Percentiles rank a stretch among this genome's conserved stretches.
These are phyloP conservation scores for Eupsittula cactorum DNA, from an alignment of 2,113 vertebrate genomes.

Conservation along the genomic window DNA sequence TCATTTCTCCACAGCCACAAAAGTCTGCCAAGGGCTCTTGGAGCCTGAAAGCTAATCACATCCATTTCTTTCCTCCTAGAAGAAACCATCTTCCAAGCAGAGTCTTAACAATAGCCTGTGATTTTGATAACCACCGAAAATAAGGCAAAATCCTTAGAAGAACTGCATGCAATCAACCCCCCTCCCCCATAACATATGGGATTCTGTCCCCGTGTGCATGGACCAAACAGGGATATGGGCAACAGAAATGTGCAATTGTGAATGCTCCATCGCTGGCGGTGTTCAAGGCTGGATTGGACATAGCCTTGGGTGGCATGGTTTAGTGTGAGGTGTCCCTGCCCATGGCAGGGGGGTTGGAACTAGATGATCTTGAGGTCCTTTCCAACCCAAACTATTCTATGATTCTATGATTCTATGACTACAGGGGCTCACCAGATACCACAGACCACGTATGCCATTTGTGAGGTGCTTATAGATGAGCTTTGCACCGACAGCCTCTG, in stretches of 20 bases:
- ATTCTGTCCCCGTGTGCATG: neutral
- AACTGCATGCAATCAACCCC: neutral
- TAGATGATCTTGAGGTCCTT: too few relatives aligned
- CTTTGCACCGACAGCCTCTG: neutral
- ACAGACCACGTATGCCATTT: neutral
- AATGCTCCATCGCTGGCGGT: too few relatives aligned
- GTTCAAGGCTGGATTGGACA: too few relatives aligned
- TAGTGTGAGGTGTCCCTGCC: too few relatives aligned
- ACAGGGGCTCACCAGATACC: neutral
- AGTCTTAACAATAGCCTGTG: neutral
- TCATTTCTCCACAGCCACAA: neutral
- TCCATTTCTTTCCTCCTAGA: neutral
- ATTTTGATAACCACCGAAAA: neutral
- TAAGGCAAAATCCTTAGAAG: neutral
- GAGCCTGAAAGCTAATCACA: neutral
- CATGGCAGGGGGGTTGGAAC: too few relatives aligned
- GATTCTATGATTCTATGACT: neutral
- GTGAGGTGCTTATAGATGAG: neutral
- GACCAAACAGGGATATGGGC: neutral
- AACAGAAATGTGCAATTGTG: rapidly evolving
- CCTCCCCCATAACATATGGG: neutral
- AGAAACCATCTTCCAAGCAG: neutral
- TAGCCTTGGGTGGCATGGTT: too few relatives aligned
- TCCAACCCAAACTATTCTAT: too few relatives aligned
- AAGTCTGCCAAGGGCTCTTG: neutral